phyloP scores from a whole-genome alignment of 2,113 vertebrate genomes.

The Labeo catla region DNA sequence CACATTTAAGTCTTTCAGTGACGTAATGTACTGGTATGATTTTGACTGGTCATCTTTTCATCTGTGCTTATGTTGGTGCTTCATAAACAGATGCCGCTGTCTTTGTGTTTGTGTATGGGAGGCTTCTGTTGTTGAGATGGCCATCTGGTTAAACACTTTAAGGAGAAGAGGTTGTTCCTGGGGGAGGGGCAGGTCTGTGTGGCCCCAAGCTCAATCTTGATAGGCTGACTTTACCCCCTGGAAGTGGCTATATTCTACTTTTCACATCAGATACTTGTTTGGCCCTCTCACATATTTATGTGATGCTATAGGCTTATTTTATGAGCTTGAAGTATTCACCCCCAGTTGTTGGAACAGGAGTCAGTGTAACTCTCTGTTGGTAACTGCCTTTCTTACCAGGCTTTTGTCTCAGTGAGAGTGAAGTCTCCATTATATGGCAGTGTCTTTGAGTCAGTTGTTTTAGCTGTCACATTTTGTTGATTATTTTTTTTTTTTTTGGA shows the following conservation, averaged over 20 bases:
- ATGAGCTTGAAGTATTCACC: not conserved
- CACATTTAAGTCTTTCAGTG: not conserved
- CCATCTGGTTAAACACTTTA: constrained; percentile 59
- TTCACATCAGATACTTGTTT: constrained; percentile 5
- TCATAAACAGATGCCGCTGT: constrained; percentile 44
- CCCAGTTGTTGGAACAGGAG: not conserved
- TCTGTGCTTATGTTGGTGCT: constrained; percentile 36
- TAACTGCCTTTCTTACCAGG: constrained; percentile 8
- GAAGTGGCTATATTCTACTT: constrained; percentile 18
- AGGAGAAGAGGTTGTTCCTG: constrained; percentile 35
- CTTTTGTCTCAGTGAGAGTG: not conserved
- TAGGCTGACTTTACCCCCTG: constrained; percentile 30
- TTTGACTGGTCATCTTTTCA: constrained; percentile 12
- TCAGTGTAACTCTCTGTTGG: not conserved
- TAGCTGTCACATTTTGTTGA: not conserved
- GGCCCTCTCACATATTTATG: not conserved
- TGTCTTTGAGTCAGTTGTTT: not conserved
- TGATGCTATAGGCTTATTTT: not conserved
- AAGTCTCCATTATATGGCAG: not conserved
- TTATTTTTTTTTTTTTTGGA: not conserved
- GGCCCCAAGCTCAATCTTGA: constrained; percentile 15
- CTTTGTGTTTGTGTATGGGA: constrained; percentile 48
- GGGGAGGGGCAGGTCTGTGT: constrained; percentile 22
- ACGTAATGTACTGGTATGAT: constrained; percentile 6
- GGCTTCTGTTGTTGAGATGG: constrained; percentile 48